Percentiles rank a stretch among this genome's conserved stretches.
These are phyloP conservation scores for Rhingia campestris DNA, from an alignment of 2,888 invertebrate genomes.

Conservation along the genomic window DNA sequence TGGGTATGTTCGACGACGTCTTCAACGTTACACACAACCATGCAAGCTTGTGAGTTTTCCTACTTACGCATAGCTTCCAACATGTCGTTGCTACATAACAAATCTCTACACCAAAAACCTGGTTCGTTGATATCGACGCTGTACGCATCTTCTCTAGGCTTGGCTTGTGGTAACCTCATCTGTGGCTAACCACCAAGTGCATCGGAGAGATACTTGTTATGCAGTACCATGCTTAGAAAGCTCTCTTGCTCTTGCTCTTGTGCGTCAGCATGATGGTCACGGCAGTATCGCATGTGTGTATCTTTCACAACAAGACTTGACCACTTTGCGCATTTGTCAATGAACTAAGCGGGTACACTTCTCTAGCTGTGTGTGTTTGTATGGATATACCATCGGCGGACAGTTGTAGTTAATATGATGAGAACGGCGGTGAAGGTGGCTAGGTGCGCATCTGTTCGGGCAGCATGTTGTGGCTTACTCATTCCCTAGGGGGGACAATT, in stretches of 20 bases:
- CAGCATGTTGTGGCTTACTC: conserved; percentile 1
- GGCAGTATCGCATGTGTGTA: conserved; percentile 1
- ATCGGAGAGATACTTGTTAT: conserved; percentile 58
- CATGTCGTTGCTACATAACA: conserved; percentile 47
- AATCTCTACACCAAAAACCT: background rate
- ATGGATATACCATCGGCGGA: background rate
- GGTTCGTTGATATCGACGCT: background rate
- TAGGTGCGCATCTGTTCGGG: conserved; percentile 20
- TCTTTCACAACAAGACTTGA: conserved; percentile 12
- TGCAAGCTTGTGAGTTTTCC: conserved; percentile 41
- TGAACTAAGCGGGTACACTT: background rate
- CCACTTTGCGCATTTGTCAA: conserved; percentile 34
- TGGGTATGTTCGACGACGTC: conserved; percentile 33
- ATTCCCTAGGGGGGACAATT: conserved; percentile 38
- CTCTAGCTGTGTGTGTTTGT: background rate
- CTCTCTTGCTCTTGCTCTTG: conserved; percentile 45
- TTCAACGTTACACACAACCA: conserved; percentile 42
- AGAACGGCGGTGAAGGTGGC: conserved; percentile 27
- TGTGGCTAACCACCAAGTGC: conserved; percentile 23
- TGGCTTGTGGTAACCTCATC: conserved; percentile 13
- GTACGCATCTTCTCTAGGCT: conserved; percentile 38
- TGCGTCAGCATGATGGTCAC: conserved; percentile 18
- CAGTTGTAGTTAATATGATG: conserved; percentile 18
- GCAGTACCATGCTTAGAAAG: conserved; percentile 67
- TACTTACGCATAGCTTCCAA: conserved; percentile 61